phyloP scores from a whole-genome alignment of 2,113 vertebrate species.

The Spea multiplicata region DNA sequence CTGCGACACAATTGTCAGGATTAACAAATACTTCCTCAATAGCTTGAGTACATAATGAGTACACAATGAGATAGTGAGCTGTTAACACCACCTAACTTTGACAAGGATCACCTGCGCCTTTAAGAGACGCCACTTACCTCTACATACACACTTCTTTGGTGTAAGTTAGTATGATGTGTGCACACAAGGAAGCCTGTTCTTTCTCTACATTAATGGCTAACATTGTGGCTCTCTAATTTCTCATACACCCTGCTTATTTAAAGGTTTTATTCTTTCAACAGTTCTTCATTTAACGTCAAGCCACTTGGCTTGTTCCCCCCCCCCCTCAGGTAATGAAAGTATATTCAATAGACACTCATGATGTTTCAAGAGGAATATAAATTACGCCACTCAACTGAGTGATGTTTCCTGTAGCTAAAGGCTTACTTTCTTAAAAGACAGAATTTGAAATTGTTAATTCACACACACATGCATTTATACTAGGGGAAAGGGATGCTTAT shows the following conservation, averaged over 20 bases:
- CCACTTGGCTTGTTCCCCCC: neutral
- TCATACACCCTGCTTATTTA: slow-evolving; percentile 26
- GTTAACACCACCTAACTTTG: no score
- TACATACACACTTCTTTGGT: neutral
- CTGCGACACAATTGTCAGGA: no score
- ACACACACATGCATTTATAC: neutral
- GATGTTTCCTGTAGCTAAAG: slow-evolving; percentile 37
- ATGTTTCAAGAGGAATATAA: slow-evolving; percentile 29
- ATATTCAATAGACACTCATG: slow-evolving; percentile 32
- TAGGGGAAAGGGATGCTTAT: neutral
- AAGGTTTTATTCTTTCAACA: slow-evolving; percentile 59
- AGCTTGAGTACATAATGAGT: no score
- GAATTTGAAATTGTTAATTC: slow-evolving; percentile 1
- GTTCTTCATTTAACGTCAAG: slow-evolving; percentile 53
- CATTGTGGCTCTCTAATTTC: slow-evolving; percentile 47
- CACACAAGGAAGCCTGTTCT: slow-evolving; percentile 57
- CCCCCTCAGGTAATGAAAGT: slow-evolving; percentile 5
- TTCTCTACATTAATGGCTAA: slow-evolving; percentile 18
- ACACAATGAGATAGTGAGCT: no score
- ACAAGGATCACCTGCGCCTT: neutral
- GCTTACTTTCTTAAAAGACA: slow-evolving; percentile 8
- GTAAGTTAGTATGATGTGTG: slow-evolving; percentile 44
- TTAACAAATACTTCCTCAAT: no score
- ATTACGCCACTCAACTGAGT: slow-evolving; percentile 34
- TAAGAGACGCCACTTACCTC: neutral